Evolutionary conservation across 2,797 vertebrate genomes (phyloP).

Genomic region (Ficedula albicollis): DNA sequence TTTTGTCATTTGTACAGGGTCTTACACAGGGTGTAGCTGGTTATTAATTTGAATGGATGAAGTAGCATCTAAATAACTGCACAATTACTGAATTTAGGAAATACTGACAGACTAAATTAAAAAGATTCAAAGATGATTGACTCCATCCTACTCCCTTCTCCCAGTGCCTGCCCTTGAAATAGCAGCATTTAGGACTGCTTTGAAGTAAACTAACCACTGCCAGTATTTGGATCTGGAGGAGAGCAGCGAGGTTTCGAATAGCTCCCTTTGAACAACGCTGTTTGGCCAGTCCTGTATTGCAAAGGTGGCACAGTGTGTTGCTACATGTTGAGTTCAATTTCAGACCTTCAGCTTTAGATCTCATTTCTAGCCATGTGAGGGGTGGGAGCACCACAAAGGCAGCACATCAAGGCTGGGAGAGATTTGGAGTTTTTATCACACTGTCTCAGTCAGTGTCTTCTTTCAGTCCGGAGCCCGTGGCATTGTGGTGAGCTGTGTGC

Average conservation of each 20-base stretch:
- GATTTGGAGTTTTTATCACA: neutral
- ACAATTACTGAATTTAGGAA: slow-evolving; percentile 14
- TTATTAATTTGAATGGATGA: neutral
- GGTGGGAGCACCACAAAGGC: neutral
- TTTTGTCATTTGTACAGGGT: neutral
- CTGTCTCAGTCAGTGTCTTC: neutral
- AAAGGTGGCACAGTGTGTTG: slow-evolving; percentile 20
- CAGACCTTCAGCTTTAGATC: slow-evolving; percentile 34
- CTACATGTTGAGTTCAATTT: neutral
- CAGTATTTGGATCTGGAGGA: slow-evolving; percentile 6
- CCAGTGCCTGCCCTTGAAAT: neutral
- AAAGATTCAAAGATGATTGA: neutral
- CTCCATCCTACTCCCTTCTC: neutral
- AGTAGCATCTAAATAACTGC: slow-evolving; percentile 6
- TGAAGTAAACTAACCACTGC: slow-evolving; percentile 25
- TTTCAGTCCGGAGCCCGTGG: neutral
- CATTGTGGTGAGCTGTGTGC: neutral
- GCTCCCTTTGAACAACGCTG: slow-evolving; percentile 5
- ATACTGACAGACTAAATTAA: neutral
- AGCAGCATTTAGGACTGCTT: slow-evolving; percentile 25
- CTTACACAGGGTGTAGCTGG: neutral
- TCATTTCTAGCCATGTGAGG: neutral
- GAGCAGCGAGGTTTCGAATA: neutral
- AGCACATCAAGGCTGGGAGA: neutral
- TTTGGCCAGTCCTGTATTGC: neutral